phyloP scores from a whole-genome alignment of 2,888 invertebrate species.

The Stomorhina lunata region DNA sequence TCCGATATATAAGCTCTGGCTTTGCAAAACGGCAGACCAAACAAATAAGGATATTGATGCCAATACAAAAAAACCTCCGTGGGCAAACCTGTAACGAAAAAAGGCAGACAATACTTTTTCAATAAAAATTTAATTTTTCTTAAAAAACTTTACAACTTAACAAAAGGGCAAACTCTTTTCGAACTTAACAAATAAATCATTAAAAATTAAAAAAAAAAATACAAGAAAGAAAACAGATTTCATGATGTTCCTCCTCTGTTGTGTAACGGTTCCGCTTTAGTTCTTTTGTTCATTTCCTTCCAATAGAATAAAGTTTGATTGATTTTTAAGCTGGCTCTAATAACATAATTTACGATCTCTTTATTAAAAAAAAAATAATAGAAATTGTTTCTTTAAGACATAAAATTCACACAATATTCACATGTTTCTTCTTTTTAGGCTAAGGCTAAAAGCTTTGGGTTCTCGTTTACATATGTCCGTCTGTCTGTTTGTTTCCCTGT shows the following conservation, averaged over 20 bases:
- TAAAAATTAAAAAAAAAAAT: background rate
- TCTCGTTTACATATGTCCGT: background rate
- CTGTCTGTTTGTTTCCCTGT: background rate
- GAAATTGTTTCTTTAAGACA: background rate
- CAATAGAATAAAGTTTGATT: background rate
- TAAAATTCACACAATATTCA: background rate
- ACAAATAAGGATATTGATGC: conserved; percentile 93
- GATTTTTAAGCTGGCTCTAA: conserved; percentile 17
- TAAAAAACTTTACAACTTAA: conserved; percentile 3
- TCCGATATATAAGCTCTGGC: conserved; percentile 90
- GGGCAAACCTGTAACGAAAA: conserved; percentile 86
- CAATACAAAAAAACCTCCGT: conserved; percentile 91
- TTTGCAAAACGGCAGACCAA: conserved; percentile 90
- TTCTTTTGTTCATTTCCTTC: background rate
- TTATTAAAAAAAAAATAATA: background rate
- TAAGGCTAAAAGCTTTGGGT: no score
- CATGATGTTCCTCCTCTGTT: no score
- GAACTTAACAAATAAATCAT: background rate
- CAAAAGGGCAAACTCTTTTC: background rate
- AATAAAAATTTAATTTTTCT: background rate
- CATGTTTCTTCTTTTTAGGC: background rate
- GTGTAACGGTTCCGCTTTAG: no score
- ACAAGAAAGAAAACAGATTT: no score
- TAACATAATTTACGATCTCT: conserved; percentile 7
- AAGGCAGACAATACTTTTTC: conserved; percentile 4